phyloP scores from a whole-genome alignment of 2,888 invertebrate genomes.

The Hydroisotoma schaefferi region DNA sequence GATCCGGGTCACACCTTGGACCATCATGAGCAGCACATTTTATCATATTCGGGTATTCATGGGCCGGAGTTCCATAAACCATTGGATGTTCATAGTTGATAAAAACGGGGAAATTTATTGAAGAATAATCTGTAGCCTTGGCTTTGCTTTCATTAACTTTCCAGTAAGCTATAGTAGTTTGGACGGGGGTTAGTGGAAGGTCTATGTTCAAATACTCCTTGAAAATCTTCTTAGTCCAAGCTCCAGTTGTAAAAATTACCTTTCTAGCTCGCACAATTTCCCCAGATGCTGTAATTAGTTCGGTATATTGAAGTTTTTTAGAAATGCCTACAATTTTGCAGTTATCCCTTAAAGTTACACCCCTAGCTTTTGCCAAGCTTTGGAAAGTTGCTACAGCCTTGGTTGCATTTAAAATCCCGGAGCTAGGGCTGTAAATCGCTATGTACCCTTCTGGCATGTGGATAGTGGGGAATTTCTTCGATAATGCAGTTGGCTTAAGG shows the following conservation, averaged over 20 bases:
- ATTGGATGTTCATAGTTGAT: constrained; percentile 33
- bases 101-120: constrained; percentile 39
- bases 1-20: constrained; percentile 25
- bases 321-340: constrained; percentile 25
- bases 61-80: constrained; percentile 38
- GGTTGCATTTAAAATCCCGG: constrained; percentile 45
- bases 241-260: constrained; percentile 38
- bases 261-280: constrained; percentile 24
- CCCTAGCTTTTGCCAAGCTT: constrained; percentile 24
- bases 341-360: constrained; percentile 36
- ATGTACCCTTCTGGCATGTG: constrained; percentile 24
- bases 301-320: constrained; percentile 3
- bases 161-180: constrained; percentile 38
- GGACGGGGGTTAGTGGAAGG: constrained; percentile 30
- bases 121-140: constrained; percentile 23
- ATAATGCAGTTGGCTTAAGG: constrained; percentile 5
- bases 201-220: constrained; percentile 11
- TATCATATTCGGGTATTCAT: constrained; percentile 39
- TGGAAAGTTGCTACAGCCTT: constrained; percentile 44
- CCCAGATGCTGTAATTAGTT: background rate
- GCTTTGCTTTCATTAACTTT: constrained; percentile 26
- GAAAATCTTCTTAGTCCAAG: constrained; percentile 43
- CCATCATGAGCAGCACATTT: constrained; percentile 30
- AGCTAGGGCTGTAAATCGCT: constrained; percentile 34
- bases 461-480: constrained; percentile 31